Percentiles rank a stretch among this genome's conserved stretches.
Conservation (phyloP, 2,797 vertebrate genomes). For the Neostethus bicornis region DNA sequence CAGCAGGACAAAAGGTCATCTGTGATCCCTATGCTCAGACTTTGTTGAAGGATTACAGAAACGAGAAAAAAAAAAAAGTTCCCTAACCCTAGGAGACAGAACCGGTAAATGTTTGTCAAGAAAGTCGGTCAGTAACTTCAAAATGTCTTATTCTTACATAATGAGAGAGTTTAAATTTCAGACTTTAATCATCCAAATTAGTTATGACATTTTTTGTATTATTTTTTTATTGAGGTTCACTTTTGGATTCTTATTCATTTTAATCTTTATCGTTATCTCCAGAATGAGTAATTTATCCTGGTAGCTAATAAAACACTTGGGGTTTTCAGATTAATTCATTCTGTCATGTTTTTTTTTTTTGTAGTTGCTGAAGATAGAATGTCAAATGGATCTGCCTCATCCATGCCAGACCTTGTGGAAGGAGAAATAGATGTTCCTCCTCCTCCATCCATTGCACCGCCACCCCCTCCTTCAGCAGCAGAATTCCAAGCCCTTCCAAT, state of each 20-base stretch:
- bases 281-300: not conserved
- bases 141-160: conserved; percentile 44
- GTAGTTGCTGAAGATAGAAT: conserved; percentile 55
- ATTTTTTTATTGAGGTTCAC: conserved; percentile 1
- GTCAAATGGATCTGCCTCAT: conserved; percentile 62
- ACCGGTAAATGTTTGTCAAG: conserved; percentile 65
- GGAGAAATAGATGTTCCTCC: conserved; percentile 76
- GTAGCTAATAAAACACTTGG: not conserved
- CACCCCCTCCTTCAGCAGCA: conserved; percentile 64
- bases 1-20: conserved; percentile 11
- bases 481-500: conserved; percentile 77
- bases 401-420: conserved; percentile 51
- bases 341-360: conserved; percentile 23
- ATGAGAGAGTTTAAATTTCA: conserved; percentile 42
- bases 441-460: conserved; percentile 74
- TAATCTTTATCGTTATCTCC: not conserved
- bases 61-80: conserved; percentile 29
- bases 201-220: not conserved
- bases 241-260: not conserved
- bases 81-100: too few relatives aligned
- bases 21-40: conserved; percentile 23
- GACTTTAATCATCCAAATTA: too few relatives aligned
- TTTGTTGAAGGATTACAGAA: conserved; percentile 37
- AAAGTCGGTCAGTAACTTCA: conserved; percentile 54
- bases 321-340: conserved; percentile 7